Percentiles rank a stretch among this genome's conserved stretches.
Evolutionary conservation across 1,140 invertebrate genomes (phyloP).

Genomic region (Cardiocondyla obscurior): DNA sequence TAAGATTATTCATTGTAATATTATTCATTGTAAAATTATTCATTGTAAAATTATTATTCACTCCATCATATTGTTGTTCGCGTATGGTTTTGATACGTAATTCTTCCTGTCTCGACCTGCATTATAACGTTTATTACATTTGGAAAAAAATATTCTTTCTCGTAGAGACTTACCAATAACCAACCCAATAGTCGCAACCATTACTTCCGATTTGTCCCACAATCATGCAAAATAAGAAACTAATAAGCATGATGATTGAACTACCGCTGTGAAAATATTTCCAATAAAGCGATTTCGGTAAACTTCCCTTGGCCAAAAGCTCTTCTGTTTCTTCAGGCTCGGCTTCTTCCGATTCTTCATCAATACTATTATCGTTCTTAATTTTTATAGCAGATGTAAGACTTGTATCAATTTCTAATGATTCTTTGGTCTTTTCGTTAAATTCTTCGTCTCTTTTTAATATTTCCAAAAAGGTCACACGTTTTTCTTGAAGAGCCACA

Average conservation of each 20-base stretch:
- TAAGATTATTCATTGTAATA: not conserved
- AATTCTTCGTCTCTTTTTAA: constrained; percentile 22
- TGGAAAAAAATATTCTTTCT: not conserved
- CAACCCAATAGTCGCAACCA: constrained; percentile 86
- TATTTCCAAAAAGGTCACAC: constrained; percentile 71
- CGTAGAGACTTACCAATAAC: constrained; percentile 78
- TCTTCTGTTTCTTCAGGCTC: constrained; percentile 85
- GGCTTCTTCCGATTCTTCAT: constrained; percentile 79
- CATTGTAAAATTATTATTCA: no score
- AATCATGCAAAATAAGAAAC: constrained; percentile 79
- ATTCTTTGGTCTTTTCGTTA: constrained; percentile 28
- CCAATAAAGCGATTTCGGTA: constrained; percentile 83
- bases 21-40: not conserved
- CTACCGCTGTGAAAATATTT: constrained; percentile 85
- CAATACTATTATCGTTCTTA: constrained; percentile 51
- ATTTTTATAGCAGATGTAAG: not conserved
- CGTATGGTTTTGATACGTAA: constrained; percentile 33
- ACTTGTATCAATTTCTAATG: constrained; percentile 5
- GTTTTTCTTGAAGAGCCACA: constrained; percentile 77
- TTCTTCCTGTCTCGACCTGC: constrained; percentile 82
- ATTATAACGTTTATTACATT: not conserved
- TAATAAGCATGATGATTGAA: constrained; percentile 79
- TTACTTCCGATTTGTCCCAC: constrained; percentile 84
- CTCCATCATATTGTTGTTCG: not conserved
- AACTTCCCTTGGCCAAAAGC: constrained; percentile 85